phyloP scores from a whole-genome alignment of 2,888 invertebrate genomes.

The Thymelicus acteon region DNA sequence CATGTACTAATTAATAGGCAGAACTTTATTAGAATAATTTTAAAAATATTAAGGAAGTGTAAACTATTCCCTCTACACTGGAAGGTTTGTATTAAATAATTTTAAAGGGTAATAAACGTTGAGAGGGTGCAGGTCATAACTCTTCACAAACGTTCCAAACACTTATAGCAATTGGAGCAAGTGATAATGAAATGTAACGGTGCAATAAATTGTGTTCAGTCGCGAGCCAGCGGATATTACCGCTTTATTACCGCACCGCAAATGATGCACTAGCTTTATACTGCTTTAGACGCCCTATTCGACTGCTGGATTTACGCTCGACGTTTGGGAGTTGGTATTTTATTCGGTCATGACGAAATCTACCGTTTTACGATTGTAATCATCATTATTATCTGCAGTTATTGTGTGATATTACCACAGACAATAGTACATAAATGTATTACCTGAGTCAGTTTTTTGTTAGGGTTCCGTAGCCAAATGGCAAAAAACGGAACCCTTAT shows the following conservation, averaged over 20 bases:
- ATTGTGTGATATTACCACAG: no score
- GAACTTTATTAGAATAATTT: no score
- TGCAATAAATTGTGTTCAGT: slow-evolving; percentile 29
- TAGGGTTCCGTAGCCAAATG: no score
- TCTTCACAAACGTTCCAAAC: slow-evolving; percentile 15
- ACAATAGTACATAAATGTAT: no score
- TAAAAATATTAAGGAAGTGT: not conserved
- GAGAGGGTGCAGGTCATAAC: slow-evolving; percentile 21
- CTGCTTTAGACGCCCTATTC: slow-evolving; percentile 4
- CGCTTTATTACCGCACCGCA: slow-evolving; percentile 25
- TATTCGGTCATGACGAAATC: slow-evolving; percentile 1
- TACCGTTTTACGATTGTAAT: not conserved
- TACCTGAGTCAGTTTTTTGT: no score
- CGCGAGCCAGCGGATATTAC: slow-evolving; percentile 24
- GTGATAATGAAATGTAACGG: slow-evolving; percentile 34
- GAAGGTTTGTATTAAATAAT: not conserved
- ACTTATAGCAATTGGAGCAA: slow-evolving; percentile 32
- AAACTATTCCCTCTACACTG: not conserved
- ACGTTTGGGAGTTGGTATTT: not conserved
- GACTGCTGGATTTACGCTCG: not conserved
- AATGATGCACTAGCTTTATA: slow-evolving; percentile 22
- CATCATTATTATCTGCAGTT: not conserved
- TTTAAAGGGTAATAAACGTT: slow-evolving; percentile 15
- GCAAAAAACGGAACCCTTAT: no score
- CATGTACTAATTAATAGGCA: no score